These are phyloP conservation scores for Caenorhabditis angaria DNA, from an alignment of 2,888 invertebrate genomes.

Conservation along the genomic window DNA sequence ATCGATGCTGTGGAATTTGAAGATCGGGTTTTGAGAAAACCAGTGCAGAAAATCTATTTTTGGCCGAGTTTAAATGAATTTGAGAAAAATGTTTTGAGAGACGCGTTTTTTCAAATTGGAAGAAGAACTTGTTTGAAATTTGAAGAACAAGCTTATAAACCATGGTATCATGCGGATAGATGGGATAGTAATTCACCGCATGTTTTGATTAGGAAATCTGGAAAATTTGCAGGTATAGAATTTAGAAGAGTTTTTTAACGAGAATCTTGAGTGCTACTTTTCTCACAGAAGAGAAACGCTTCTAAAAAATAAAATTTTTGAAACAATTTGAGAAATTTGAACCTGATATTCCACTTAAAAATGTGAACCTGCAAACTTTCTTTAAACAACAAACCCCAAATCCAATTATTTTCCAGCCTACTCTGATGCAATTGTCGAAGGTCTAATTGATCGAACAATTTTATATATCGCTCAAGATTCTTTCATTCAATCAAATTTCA, in stretches of 20 bases:
- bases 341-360: too few relatives aligned
- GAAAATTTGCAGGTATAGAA: constrained; percentile 63
- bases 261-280: too few relatives aligned
- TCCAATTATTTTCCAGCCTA: constrained; percentile 53
- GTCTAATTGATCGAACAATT: constrained; percentile 61
- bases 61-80: constrained; percentile 66
- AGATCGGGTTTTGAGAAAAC: constrained; percentile 43
- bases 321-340: too few relatives aligned
- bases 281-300: too few relatives aligned
- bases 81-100: constrained; percentile 57
- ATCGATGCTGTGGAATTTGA: constrained; percentile 43
- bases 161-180: constrained; percentile 70
- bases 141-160: constrained; percentile 64
- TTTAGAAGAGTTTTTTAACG: neutral
- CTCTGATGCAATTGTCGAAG: constrained; percentile 68
- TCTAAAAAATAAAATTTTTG: too few relatives aligned
- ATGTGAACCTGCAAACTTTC: neutral
- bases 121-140: constrained; percentile 66
- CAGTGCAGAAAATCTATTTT: constrained; percentile 67
- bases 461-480: constrained; percentile 65
- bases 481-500: constrained; percentile 47
- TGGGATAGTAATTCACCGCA: constrained; percentile 67
- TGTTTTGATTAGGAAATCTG: constrained; percentile 66
- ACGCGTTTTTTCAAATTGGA: constrained; percentile 65
- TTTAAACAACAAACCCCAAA: neutral